Base-by-base conservation (phyloP, 2,888 invertebrate genomes). In the Tachina grossa region DNA sequence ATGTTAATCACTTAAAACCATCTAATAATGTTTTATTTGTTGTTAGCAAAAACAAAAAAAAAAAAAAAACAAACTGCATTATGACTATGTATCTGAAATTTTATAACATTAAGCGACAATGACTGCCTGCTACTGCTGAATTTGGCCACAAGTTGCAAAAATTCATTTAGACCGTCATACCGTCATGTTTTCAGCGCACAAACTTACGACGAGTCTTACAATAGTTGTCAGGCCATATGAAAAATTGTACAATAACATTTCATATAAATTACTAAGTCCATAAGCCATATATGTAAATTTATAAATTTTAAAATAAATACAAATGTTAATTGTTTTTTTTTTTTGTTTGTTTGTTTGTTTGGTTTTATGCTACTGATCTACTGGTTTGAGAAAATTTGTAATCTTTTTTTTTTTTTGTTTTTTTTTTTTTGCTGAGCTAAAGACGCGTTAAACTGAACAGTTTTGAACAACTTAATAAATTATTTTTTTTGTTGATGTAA, bases 1-100 rank as follows among this genome's bases (percentile, higher is more conserved):
- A 88, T 88, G 87, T 78, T 86, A 88, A 88, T 88, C 85, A 78
- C 41, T 66, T 65, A 49, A 76, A 69, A 81, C 81, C 68, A 81
- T 61, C 47, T 47, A 81, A 68, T 80, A 68, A 81, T 47, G 68
- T 71, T 81, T 81, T 59, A 57, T 66, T 75, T 75, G 78, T 75
- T 81, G 61, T 53, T 31, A 31, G 45, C 22, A 22, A 22, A 22
- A 22, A 22, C 1, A 22, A 22, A 22, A 22, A 53, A 61, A 49
- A 51, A 45, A 65, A 51, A 51, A 53, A 53, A 47, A 57, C 22
- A 57, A 45, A 31, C 31, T 61, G 22, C 19, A 16, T 61, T 74
- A 63, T 65, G 63, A 49, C 14, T 49, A 3, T 31, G 22, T 31
- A 31, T 19, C 59, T 59, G 61, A 74, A 61, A 51, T 49, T 14